A percentile compares a stretch with the other conserved stretches of the same genome.
These are phyloP conservation scores for Nebria ingens DNA, from an alignment of 1,140 invertebrate genomes.

Conservation along the genomic window DNA sequence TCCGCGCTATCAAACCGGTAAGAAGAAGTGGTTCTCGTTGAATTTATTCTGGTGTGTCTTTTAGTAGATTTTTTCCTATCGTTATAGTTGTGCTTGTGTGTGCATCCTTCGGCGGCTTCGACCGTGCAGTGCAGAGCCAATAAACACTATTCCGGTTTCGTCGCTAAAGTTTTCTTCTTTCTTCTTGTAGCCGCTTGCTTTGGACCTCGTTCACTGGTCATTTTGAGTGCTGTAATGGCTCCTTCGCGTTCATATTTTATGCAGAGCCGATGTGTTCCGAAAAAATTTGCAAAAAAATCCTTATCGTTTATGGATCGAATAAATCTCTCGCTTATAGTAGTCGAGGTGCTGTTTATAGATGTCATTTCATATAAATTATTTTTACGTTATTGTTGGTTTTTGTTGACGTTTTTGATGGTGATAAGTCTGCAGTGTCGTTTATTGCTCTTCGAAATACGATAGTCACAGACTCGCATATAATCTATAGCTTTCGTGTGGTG, in stretches of 20 bases:
- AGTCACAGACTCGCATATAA: no score
- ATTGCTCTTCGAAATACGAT: not conserved
- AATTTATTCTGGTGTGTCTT: not conserved
- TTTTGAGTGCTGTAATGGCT: not conserved
- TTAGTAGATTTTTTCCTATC: not conserved
- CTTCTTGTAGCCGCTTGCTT: not conserved
- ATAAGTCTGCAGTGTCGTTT: no score
- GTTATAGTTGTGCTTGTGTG: not conserved
- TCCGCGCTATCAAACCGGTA: no score
- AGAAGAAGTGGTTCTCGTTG: not conserved
- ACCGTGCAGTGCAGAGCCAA: not conserved
- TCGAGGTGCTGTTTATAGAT: slow-evolving; percentile 4
- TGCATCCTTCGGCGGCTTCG: not conserved
- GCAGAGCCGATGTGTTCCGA: not conserved
- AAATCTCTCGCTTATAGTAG: not conserved
- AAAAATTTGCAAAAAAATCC: slow-evolving; percentile 7
- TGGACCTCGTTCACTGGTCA: not conserved
- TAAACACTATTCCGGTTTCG: not conserved
- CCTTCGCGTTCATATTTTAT: not conserved
- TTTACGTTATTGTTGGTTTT: slow-evolving; percentile 5
- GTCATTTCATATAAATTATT: slow-evolving; percentile 9
- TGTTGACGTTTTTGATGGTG: not conserved
- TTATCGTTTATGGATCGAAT: slow-evolving; percentile 1
- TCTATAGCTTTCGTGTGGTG: no score
- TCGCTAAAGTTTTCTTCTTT: not conserved